Base-by-base conservation (phyloP, 2,113 vertebrate species). In the Petroica traversi region DNA sequence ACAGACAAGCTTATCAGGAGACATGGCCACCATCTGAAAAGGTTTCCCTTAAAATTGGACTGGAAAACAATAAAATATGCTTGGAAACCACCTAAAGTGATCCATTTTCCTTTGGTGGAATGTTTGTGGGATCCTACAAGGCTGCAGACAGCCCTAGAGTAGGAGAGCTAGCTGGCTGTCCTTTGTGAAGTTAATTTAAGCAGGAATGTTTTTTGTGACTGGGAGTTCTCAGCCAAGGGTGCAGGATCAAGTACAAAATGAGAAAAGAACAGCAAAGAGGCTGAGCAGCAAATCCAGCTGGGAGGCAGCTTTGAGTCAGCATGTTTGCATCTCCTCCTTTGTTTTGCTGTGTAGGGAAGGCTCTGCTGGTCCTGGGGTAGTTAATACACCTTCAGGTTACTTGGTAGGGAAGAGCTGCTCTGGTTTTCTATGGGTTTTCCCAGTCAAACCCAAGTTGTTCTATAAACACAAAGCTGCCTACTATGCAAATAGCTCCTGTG, bases 401-500 rank as follows among this genome's bases (percentile, higher is more conserved):
- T 66, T 81, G 57, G 23, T n/a, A 49, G 69, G 74, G 63, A 73
- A 79, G 84, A 54, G 19, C 29, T 89, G 55, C 89, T 97, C 45
- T 84, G 31, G 20, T 28, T 64, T 72, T 92, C 92, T 82, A 75
- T 19, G 72, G 62, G 33, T 71, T 91, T 69, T 66, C 76, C 68
- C 45, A 72, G 74, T 92, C 74, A 93, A 92, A 97, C 66, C 58
- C 80, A 76, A 95, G 76, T 82, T 97, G 86, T 97, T 97, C 93
- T 93, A 68, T 94, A 78, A 97, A 89, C 92, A 90, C 84, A 91
- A 98, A 97, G 89, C 94, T 58, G 86, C 95, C 95, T 97, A 48
- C 92, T 96, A 92, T 98, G 97, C 97, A 98, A 90, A 97, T 98
- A 97, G 95, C 91, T 95, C 54, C 76, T 97, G 90, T 93, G 89